Conservation (phyloP, 2,113 vertebrate genomes). For the Hyaena hyaena region DNA sequence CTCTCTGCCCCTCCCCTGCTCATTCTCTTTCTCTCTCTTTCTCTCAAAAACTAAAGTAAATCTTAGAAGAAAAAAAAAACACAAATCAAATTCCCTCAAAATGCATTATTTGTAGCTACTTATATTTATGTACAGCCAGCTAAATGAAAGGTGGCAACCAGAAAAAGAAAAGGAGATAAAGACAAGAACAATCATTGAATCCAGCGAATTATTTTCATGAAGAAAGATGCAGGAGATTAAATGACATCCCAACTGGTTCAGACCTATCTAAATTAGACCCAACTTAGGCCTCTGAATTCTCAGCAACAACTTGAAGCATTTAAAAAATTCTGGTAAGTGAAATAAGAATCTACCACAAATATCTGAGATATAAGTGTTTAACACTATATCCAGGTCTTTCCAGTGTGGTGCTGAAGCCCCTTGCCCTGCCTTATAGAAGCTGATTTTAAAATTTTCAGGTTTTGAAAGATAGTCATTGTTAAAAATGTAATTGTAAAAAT, state of each 20-base stretch:
- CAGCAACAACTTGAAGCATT: not conserved
- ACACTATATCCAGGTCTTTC: not conserved
- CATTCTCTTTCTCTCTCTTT: too few species aligned
- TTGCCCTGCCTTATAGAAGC: not conserved
- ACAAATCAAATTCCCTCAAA: not conserved
- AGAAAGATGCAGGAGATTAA: not conserved
- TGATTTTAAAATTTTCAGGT: not conserved
- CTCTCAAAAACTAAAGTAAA: too few species aligned
- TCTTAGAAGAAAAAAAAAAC: not conserved
- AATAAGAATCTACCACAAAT: constrained; percentile 13
- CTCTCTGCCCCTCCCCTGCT: too few species aligned
- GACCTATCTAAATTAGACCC: not conserved
- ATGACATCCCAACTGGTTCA: not conserved
- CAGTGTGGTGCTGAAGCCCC: not conserved
- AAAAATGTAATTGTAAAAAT: not conserved
- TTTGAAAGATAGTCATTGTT: not conserved
- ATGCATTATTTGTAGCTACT: not conserved
- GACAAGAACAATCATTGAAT: not conserved
- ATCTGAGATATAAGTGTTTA: not conserved
- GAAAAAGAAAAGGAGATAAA: not conserved
- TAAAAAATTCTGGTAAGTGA: not conserved
- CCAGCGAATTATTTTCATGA: not conserved
- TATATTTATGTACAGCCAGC: not conserved
- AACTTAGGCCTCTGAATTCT: not conserved
- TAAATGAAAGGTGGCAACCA: not conserved